Evolutionary conservation across 2,113 vertebrate genomes (phyloP), one percentile per base, ranked within the genome.

Genomic region (Todiramphus chloris): DNA sequence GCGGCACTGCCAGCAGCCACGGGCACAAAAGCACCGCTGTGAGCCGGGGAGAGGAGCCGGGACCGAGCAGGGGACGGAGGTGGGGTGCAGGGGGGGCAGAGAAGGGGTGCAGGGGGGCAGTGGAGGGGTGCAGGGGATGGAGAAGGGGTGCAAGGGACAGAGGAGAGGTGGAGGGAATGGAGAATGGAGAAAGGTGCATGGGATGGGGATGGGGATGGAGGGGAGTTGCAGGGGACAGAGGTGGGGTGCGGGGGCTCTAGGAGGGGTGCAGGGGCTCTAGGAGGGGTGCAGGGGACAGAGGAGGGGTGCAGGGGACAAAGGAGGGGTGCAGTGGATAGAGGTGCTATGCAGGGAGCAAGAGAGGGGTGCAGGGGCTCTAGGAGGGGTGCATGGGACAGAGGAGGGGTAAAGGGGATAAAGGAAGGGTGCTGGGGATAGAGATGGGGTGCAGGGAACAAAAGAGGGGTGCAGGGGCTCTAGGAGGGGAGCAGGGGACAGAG

Each of bases 1-100:
- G 72, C 21, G 74, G 68, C 75, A 31, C 35, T 48, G 74, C 73
- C 91, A 62, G 30, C 15, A 12, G 51, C 76, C 64, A 5, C n/a
- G 16, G 72, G 66, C 73, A 83, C 94, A 70, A 46, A 60, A 50
- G 56, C 89, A 5, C 17, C 69, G 53, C 90, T 86, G 93, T 56
- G 81, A 4, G 28, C 9, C 9, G 19, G 46, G 75, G 35, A 8
- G 17, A 51, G 23, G 70, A 37, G 50, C 37, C 33, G 3, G 68
- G 31, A 23, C 23, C 20, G 8, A 30, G 80, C 27, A 7, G 3
- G 20, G 4, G 31, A 39, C 19, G 12, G 58, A 21, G 3, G 16
- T 24, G 48, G 37, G 66, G 21, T 33, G 62, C 23, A 27, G 74
- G 30, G 37, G 37, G 55, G 23, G 33, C 31, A 5, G 23, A 8